These are phyloP conservation scores for Holothuria scabra DNA, from an alignment of 53 echinoderm and acorn worm genomes.

Conservation along the genomic window DNA sequence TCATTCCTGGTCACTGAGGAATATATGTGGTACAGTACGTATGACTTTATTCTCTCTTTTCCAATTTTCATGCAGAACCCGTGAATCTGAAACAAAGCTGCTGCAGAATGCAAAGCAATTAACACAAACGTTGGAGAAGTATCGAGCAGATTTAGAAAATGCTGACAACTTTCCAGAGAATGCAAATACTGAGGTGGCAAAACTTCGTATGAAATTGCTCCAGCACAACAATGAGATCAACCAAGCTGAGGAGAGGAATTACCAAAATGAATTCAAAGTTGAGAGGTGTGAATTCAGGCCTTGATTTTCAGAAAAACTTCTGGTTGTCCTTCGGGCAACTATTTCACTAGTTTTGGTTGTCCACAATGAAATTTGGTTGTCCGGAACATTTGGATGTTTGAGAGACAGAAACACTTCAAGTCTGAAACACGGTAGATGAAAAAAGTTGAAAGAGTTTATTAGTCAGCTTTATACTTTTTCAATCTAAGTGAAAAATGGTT, in stretches of 20 bases:
- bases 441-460: too few relatives aligned
- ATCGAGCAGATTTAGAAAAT: constrained; percentile 82
- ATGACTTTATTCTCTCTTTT: background rate
- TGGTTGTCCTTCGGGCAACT: too few relatives aligned
- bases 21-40: too few relatives aligned
- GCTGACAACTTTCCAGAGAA: constrained; percentile 98
- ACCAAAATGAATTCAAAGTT: constrained; percentile 92
- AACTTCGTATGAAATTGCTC: constrained; percentile 78
- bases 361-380: too few relatives aligned
- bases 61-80: constrained; percentile 73
- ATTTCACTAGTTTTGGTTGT: too few relatives aligned
- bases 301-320: background rate
- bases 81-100: constrained; percentile 84
- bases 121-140: constrained; percentile 81
- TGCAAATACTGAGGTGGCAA: constrained; percentile 91
- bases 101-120: constrained; percentile 88
- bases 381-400: too few relatives aligned
- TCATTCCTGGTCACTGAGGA: too few relatives aligned
- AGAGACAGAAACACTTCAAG: too few relatives aligned
- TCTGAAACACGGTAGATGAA: too few relatives aligned
- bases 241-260: constrained; percentile 92
- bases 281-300: constrained; percentile 92
- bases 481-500: too few relatives aligned
- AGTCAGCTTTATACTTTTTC: too few relatives aligned
- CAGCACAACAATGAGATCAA: constrained; percentile 97